These are phyloP conservation scores for Seira musarum DNA, from an alignment of 2,888 invertebrate genomes.

Conservation along the genomic window DNA sequence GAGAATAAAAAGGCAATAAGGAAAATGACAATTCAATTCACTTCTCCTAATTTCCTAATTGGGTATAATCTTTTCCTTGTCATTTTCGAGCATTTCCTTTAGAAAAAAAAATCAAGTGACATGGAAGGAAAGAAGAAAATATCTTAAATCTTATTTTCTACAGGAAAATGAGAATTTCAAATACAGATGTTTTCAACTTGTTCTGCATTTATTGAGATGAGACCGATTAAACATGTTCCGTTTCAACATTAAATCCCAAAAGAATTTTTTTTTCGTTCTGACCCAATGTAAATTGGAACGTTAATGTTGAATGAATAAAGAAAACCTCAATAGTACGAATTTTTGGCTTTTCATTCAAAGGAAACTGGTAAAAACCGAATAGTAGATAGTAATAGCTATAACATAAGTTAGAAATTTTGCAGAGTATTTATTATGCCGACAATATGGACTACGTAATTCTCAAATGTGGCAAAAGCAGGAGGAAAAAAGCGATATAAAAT, in stretches of 20 bases:
- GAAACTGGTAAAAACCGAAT: neutral
- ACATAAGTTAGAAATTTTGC: neutral
- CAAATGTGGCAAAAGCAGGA: too few relatives aligned
- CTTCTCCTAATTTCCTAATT: slow-evolving; percentile 47
- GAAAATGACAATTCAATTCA: neutral
- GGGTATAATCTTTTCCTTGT: slow-evolving; percentile 23
- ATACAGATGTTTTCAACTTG: slow-evolving; percentile 38
- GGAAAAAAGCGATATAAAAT: neutral
- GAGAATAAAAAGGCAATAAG: neutral
- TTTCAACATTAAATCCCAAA: neutral
- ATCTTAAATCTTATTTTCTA: slow-evolving; percentile 12
- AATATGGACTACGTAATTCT: too few relatives aligned
- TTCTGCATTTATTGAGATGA: too few relatives aligned
- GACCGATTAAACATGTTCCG: too few relatives aligned
- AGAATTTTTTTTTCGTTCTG: neutral
- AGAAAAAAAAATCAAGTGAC: neutral
- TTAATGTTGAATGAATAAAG: neutral
- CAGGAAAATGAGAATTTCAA: slow-evolving; percentile 48
- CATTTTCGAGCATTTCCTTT: slow-evolving; percentile 25
- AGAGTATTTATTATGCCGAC: neutral
- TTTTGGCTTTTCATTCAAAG: neutral
- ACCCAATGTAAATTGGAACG: neutral
- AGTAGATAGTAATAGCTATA: too few relatives aligned
- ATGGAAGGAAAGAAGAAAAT: neutral
- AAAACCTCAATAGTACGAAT: neutral